Percentiles rank a stretch among this genome's conserved stretches.
Conservation (phyloP, 2,888 invertebrate species). For the Creontiades dilutus region DNA sequence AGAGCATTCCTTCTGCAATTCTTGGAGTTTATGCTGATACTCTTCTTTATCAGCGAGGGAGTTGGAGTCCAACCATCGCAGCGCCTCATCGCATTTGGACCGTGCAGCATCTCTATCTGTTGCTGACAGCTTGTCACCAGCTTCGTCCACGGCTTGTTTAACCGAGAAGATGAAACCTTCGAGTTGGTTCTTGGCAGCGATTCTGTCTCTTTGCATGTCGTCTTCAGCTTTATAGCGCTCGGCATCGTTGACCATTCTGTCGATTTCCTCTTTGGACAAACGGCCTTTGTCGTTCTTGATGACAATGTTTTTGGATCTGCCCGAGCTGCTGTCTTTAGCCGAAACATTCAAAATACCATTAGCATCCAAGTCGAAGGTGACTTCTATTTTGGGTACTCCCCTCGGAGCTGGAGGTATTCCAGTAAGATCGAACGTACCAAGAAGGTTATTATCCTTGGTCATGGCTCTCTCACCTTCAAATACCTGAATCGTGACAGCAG, state of each 20-base stretch:
- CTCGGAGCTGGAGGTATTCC: constrained; percentile 92
- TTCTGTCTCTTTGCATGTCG: too few species aligned
- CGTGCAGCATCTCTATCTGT: constrained; percentile 78
- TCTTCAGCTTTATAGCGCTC: too few species aligned
- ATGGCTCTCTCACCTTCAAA: too few species aligned
- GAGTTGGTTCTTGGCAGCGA: constrained; percentile 79
- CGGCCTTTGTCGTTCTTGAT: constrained; percentile 91
- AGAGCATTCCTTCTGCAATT: constrained; percentile 78
- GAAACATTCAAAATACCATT: constrained; percentile 89
- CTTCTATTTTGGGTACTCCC: constrained; percentile 88
- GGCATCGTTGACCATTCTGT: too few species aligned
- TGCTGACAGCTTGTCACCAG: constrained; percentile 78
- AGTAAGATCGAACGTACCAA: constrained; percentile 89
- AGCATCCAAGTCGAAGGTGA: constrained; percentile 92
- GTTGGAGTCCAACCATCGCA: constrained; percentile 80
- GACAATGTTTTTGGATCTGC: constrained; percentile 87
- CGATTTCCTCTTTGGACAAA: too few species aligned
- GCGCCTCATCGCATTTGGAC: constrained; percentile 77
- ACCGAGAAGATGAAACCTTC: constrained; percentile 78
- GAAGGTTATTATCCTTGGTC: too few species aligned
- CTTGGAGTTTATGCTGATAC: too few species aligned
- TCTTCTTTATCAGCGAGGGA: constrained; percentile 79
- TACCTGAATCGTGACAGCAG: too few species aligned
- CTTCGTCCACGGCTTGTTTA: constrained; percentile 78
- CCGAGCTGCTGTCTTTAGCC: constrained; percentile 82